Conservation (phyloP, 2,888 invertebrate species). For the Entomobrya multifasciata region DNA sequence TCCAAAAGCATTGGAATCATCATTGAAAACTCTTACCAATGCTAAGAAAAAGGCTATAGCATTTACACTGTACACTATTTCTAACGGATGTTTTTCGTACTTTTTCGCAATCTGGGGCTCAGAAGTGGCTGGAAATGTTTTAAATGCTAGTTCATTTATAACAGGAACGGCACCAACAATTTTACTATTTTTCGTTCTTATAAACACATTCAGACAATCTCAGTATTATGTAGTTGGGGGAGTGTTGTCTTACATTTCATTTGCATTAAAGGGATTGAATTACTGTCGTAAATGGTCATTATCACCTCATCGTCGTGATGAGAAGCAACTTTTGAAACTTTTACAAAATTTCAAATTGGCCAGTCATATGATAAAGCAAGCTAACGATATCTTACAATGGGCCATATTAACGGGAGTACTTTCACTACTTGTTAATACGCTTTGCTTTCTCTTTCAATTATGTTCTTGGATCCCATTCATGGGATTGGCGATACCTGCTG, state of each 20-base stretch:
- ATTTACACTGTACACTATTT: neutral
- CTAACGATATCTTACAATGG: constrained; percentile 13
- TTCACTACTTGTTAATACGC: neutral
- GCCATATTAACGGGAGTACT: neutral
- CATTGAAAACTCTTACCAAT: neutral
- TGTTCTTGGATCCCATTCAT: neutral
- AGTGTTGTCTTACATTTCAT: neutral
- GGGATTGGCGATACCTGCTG: neutral
- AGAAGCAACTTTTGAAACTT: neutral
- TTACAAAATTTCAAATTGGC: neutral
- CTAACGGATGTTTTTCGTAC: neutral
- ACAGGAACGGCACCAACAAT: neutral
- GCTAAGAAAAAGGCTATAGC: neutral
- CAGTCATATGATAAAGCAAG: neutral
- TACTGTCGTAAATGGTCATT: neutral
- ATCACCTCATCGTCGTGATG: neutral
- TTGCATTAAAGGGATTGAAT: neutral
- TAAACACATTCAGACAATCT: neutral
- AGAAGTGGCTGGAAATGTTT: neutral
- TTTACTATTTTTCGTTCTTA: neutral
- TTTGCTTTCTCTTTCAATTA: neutral
- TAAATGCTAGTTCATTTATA: neutral
- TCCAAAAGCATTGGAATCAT: neutral
- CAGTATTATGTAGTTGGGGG: constrained; percentile 1
- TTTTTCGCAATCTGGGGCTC: neutral